A percentile compares a stretch with the other conserved stretches of the same genome.
Conservation (phyloP, 2,113 vertebrate genomes). For the Lampris megalopsis region DNA sequence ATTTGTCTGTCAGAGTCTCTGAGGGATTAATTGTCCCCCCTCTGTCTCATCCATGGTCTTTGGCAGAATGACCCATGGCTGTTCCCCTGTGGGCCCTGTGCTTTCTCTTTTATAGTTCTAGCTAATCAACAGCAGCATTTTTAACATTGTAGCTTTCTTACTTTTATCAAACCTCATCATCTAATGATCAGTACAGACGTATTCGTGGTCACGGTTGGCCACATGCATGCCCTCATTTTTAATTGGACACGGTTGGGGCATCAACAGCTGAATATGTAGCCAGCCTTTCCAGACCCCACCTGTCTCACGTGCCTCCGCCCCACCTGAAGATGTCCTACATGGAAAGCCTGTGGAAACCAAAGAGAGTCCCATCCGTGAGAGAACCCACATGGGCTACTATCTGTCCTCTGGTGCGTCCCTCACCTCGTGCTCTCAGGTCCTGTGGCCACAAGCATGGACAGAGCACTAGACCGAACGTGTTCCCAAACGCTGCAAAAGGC, state of each 20-base stretch:
- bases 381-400: conserved; percentile 60
- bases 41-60: conserved; percentile 86
- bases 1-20: conserved; percentile 85
- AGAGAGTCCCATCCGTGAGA: conserved; percentile 70
- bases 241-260: conserved; percentile 91
- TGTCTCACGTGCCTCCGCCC: conserved; percentile 61
- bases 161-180: conserved; percentile 91
- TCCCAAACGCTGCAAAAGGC: conserved; percentile 61
- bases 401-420: conserved; percentile 76
- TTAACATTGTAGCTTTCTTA: conserved; percentile 85
- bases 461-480: conserved; percentile 69
- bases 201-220: conserved; percentile 79
- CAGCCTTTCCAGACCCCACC: conserved; percentile 58
- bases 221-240: conserved; percentile 85
- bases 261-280: conserved; percentile 85
- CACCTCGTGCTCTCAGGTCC: conserved; percentile 61
- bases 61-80: conserved; percentile 89
- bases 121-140: conserved; percentile 88
- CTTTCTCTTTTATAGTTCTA: conserved; percentile 87
- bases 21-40: conserved; percentile 90
- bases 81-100: conserved; percentile 80
- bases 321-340: conserved; percentile 81
- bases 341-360: conserved; percentile 83
- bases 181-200: conserved; percentile 85
- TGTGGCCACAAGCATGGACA: conserved; percentile 74